A percentile compares a stretch with the other conserved stretches of the same genome.
Conservation (phyloP, 30 jellyfish, hydroid and myxozoan species). For the Morbakka virulenta region DNA sequence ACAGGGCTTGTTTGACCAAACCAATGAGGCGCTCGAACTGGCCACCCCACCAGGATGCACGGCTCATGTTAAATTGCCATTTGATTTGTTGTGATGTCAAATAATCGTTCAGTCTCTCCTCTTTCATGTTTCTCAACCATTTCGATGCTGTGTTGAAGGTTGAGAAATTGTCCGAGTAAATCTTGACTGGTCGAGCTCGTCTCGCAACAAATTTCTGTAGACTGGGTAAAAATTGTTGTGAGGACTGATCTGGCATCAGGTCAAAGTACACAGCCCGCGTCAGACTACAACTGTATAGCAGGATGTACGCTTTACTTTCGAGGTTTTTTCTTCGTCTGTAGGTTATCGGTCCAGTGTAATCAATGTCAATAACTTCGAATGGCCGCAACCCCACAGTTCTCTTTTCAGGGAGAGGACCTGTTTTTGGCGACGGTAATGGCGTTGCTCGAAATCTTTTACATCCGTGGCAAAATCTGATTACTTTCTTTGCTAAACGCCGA, state of each 20-base stretch:
- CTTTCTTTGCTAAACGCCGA: background rate
- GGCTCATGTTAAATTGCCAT: constrained; percentile 49
- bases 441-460: constrained; percentile 21
- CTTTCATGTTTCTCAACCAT: constrained; percentile 7
- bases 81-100: background rate
- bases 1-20: constrained; percentile 6
- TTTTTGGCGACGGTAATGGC: constrained; percentile 8
- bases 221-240: constrained; percentile 10
- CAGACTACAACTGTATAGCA: background rate
- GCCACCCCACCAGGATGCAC: constrained; percentile 65
- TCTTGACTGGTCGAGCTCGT: constrained; percentile 38
- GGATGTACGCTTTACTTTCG: background rate
- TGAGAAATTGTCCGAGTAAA: constrained; percentile 31
- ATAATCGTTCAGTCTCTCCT: constrained; percentile 27
- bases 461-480: constrained; percentile 14
- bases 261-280: too few relatives aligned
- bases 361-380: constrained; percentile 31
- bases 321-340: background rate
- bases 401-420: constrained; percentile 20
- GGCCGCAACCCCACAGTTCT: constrained; percentile 38
- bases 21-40: constrained; percentile 37
- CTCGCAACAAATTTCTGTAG: constrained; percentile 13
- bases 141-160: constrained; percentile 46
- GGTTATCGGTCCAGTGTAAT: constrained; percentile 13
- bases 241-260: constrained; percentile 8